These are phyloP conservation scores for Orthonychiurus folsomi DNA, from an alignment of 2,888 invertebrate genomes.

Conservation along the genomic window DNA sequence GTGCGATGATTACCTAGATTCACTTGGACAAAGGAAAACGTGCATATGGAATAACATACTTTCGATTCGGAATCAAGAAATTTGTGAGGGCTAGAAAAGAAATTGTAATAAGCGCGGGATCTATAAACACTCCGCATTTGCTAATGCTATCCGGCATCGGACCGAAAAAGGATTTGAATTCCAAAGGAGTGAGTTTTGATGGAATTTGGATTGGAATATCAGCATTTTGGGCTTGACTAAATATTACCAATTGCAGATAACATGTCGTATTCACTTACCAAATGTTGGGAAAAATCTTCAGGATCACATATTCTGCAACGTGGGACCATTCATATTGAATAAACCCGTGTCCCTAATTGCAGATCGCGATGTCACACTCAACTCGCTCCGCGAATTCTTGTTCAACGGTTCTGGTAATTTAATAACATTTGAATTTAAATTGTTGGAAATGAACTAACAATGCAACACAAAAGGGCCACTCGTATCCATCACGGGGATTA, in stretches of 20 bases:
- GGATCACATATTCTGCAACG: slow-evolving; percentile 23
- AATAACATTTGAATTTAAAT: no score
- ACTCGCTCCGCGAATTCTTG: slow-evolving; percentile 21
- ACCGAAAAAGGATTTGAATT: slow-evolving; percentile 32
- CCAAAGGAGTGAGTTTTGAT: slow-evolving; percentile 22
- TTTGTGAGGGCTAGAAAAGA: slow-evolving; percentile 30
- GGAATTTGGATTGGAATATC: slow-evolving; percentile 25
- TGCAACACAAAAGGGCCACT: slow-evolving; percentile 28
- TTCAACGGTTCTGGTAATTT: slow-evolving; percentile 17
- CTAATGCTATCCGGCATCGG: no score
- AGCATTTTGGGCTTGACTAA: background rate
- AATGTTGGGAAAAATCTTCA: slow-evolving; percentile 31
- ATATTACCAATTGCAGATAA: slow-evolving; percentile 19
- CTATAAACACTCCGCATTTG: slow-evolving; percentile 29
- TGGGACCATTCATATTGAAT: slow-evolving; percentile 28
- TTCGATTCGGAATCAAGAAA: slow-evolving; percentile 26
- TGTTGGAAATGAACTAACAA: no score
- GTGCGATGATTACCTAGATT: no score
- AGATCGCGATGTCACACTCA: slow-evolving; percentile 28
- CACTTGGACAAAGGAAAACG: slow-evolving; percentile 28
- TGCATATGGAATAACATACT: slow-evolving; percentile 36
- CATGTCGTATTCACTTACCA: slow-evolving; percentile 25
- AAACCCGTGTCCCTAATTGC: slow-evolving; percentile 21
- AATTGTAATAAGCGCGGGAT: slow-evolving; percentile 31
- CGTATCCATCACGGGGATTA: slow-evolving; percentile 25